A percentile compares a stretch with the other conserved stretches of the same genome.
Evolutionary conservation across 2,113 vertebrate species (phyloP).

Genomic region (Labeo catla): DNA sequence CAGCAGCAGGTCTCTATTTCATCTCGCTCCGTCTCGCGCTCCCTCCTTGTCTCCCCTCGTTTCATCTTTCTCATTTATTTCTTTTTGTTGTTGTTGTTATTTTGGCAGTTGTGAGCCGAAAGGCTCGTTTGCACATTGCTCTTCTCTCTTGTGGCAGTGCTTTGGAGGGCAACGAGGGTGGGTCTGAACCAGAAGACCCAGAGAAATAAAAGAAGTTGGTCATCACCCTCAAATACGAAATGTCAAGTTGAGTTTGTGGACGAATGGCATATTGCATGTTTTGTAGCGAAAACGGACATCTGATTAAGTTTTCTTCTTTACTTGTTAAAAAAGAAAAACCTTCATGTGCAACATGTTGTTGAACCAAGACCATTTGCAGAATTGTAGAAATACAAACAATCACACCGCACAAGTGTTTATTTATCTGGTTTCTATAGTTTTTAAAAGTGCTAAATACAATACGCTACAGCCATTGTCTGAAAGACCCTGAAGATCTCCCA

Average conservation of each 20-base stretch:
- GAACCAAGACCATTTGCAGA: background rate
- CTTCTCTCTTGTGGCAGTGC: slow-evolving; percentile 69
- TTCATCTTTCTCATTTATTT: slow-evolving; percentile 70
- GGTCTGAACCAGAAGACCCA: slow-evolving; percentile 24
- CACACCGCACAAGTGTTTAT: slow-evolving; percentile 9
- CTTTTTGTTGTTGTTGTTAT: slow-evolving; percentile 73
- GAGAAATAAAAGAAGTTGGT: slow-evolving; percentile 12
- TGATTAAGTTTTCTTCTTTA: background rate
- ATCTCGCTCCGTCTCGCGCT: slow-evolving; percentile 65
- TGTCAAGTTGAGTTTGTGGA: slow-evolving; percentile 19
- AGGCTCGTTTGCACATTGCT: slow-evolving; percentile 71
- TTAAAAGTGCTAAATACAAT: slow-evolving; percentile 60
- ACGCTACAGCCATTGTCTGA: slow-evolving; percentile 52
- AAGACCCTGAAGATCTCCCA: slow-evolving; percentile 63
- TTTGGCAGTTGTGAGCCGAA: slow-evolving; percentile 66
- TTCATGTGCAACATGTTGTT: background rate
- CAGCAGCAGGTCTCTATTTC: slow-evolving; percentile 79
- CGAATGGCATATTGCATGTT: background rate
- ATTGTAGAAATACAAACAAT: background rate
- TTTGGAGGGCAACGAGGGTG: slow-evolving; percentile 63
- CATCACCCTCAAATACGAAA: slow-evolving; percentile 28
- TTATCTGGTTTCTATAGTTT: slow-evolving; percentile 52
- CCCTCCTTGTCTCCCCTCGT: slow-evolving; percentile 43
- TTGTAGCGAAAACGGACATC: background rate
- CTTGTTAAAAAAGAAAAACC: slow-evolving; percentile 6